Percentiles rank a stretch among this genome's conserved stretches.
Conservation (phyloP, 2,797 vertebrate genomes). For the Zalophus californianus region DNA sequence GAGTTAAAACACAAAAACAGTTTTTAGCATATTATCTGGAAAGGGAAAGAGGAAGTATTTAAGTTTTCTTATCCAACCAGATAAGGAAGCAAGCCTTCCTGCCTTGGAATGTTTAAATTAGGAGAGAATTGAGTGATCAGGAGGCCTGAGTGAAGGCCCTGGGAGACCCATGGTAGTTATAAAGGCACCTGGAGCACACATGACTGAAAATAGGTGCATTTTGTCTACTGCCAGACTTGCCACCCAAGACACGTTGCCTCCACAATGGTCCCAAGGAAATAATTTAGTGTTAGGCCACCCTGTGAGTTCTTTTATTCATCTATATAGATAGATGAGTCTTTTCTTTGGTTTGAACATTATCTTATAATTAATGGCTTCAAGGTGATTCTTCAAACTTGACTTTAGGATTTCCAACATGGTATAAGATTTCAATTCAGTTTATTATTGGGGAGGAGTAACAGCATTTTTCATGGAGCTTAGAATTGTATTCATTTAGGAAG, state of each 20-base stretch:
- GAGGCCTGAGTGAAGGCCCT: background rate
- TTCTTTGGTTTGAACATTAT: slow-evolving; percentile 55
- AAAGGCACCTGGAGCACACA: background rate
- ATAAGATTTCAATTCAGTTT: slow-evolving; percentile 59
- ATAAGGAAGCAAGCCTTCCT: background rate
- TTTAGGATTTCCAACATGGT: slow-evolving; percentile 45
- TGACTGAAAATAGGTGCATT: background rate
- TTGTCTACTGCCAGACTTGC: background rate
- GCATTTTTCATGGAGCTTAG: slow-evolving; percentile 3
- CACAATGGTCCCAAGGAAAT: background rate
- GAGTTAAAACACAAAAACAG: background rate
- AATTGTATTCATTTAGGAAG: slow-evolving; percentile 58
- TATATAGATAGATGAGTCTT: slow-evolving; percentile 29
- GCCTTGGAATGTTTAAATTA: background rate
- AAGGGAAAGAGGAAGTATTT: background rate
- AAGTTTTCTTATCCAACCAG: background rate
- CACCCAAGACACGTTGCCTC: slow-evolving; percentile 20
- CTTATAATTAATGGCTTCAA: slow-evolving; percentile 57
- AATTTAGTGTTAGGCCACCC: slow-evolving; percentile 35
- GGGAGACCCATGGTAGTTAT: background rate
- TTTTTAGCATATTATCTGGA: slow-evolving; percentile 1
- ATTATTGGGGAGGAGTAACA: background rate
- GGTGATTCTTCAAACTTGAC: slow-evolving; percentile 49
- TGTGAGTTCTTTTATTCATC: slow-evolving; percentile 57
- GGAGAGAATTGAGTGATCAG: background rate